Conservation (phyloP, 2,888 invertebrate species). For the Rhogogaster chlorosoma region DNA sequence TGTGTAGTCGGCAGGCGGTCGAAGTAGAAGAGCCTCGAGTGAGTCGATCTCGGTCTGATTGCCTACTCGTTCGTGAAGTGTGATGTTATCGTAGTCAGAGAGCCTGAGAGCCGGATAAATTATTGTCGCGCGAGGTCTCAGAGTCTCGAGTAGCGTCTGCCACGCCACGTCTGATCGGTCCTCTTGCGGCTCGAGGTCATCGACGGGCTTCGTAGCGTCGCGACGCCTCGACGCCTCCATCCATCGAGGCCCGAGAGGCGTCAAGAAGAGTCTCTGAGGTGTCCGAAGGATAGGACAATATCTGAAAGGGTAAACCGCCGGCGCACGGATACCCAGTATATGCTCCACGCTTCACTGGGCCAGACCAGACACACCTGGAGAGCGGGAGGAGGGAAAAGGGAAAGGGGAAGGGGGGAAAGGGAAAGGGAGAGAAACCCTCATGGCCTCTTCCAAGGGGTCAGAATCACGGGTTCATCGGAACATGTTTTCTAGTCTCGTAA, state of each 20-base stretch:
- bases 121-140: slow-evolving; percentile 58
- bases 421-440: neutral
- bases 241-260: neutral
- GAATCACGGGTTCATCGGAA: neutral
- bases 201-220: slow-evolving; percentile 20
- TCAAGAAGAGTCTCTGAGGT: neutral
- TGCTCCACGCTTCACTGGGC: slow-evolving; percentile 75
- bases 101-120: slow-evolving; percentile 59
- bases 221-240: slow-evolving; percentile 10
- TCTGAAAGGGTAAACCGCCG: slow-evolving; percentile 17
- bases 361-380: slow-evolving; percentile 73
- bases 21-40: neutral
- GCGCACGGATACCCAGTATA: slow-evolving; percentile 57
- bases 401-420: neutral
- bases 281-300: slow-evolving; percentile 18
- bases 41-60: slow-evolving; percentile 53
- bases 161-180: slow-evolving; percentile 4
- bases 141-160: slow-evolving; percentile 44
- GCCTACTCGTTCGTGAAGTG: slow-evolving; percentile 68
- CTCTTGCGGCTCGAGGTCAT: slow-evolving; percentile 10
- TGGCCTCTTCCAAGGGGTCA: slow-evolving; percentile 3
- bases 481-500: neutral
- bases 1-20: neutral
- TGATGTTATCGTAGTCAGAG: slow-evolving; percentile 62
- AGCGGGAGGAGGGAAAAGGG: neutral